phyloP scores from a whole-genome alignment of 2,888 invertebrate genomes.

The Eupithecia insigniata region DNA sequence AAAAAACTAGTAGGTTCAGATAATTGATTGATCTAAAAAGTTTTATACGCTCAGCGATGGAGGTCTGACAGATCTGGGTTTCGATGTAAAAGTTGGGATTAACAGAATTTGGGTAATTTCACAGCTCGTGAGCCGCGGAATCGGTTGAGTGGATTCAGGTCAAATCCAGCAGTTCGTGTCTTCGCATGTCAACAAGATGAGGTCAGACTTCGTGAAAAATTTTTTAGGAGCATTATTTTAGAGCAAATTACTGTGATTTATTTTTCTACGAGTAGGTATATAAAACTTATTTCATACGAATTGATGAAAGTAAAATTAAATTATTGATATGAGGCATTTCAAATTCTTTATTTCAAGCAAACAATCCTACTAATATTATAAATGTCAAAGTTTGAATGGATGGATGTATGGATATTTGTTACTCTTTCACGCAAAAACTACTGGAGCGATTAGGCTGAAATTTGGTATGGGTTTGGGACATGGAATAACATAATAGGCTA shows the following conservation, averaged over 20 bases:
- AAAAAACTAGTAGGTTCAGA: neutral
- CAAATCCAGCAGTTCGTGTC: conserved; percentile 3
- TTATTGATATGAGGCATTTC: neutral
- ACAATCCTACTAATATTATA: no score
- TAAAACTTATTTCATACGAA: neutral
- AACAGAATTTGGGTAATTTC: conserved; percentile 26
- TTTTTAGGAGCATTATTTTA: neutral
- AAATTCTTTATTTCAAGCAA: neutral
- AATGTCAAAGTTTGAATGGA: no score
- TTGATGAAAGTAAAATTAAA: neutral
- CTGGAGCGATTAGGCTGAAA: no score
- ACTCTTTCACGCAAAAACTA: no score
- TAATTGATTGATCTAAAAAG: conserved; percentile 28
- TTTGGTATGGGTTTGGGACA: no score
- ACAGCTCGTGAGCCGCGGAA: conserved; percentile 11
- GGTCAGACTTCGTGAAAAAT: neutral
- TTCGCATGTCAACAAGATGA: conserved; percentile 6
- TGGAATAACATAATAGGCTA: no score
- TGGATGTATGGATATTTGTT: no score
- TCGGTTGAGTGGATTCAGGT: conserved; percentile 16
- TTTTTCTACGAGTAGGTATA: no score
- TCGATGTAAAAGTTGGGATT: conserved; percentile 26
- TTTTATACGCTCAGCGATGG: conserved; percentile 17
- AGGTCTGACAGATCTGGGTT: conserved; percentile 26
- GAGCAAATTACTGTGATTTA: neutral